A percentile compares a stretch with the other conserved stretches of the same genome.
These are phyloP conservation scores for Coracias cyanogaster DNA, from an alignment of 2,797 vertebrate genomes.

Conservation along the genomic window DNA sequence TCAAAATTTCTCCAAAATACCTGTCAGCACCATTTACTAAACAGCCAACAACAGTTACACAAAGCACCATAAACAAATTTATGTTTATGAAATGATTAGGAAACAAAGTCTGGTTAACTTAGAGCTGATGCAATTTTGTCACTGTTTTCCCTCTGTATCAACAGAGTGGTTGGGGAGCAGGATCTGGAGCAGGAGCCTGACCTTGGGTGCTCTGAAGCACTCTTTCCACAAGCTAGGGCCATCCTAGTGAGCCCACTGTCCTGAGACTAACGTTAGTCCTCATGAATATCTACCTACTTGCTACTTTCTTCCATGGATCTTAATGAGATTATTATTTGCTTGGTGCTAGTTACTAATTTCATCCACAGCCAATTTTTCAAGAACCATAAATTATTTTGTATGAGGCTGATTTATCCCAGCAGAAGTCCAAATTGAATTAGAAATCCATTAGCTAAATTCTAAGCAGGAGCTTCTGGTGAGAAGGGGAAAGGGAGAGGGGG, in stretches of 20 bases:
- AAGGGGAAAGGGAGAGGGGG: background rate
- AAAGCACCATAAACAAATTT: background rate
- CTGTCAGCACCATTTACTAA: background rate
- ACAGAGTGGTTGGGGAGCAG: background rate
- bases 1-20: background rate
- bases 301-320: background rate
- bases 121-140: background rate
- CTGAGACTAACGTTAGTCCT: background rate
- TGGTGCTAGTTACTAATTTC: slow-evolving; percentile 54
- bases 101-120: background rate
- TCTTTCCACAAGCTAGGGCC: background rate
- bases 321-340: slow-evolving; percentile 42
- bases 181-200: background rate
- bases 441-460: slow-evolving; percentile 74
- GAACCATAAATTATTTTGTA: slow-evolving; percentile 69
- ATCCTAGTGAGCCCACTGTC: background rate
- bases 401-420: slow-evolving; percentile 67
- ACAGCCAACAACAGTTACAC: background rate
- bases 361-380: slow-evolving; percentile 57
- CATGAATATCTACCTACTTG: background rate
- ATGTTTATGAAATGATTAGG: background rate
- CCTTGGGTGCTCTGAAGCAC: background rate
- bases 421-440: slow-evolving; percentile 72
- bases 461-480: slow-evolving; percentile 8
- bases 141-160: background rate